Conservation (phyloP, 2,888 invertebrate genomes). For the Aricia artaxerxes region DNA sequence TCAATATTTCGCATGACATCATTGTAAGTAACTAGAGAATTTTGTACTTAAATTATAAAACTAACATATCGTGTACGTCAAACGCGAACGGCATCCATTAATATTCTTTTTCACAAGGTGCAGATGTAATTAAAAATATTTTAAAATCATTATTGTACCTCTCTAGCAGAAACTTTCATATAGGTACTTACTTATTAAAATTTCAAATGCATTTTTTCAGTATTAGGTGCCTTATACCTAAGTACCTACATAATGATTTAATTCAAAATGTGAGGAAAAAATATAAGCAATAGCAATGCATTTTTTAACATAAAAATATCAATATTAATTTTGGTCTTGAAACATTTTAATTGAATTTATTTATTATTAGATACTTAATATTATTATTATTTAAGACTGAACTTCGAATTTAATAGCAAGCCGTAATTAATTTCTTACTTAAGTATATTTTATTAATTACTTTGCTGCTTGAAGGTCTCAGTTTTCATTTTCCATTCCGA, state of each 20-base stretch:
- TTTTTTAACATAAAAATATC: neutral
- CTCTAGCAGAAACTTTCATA: neutral
- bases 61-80: neutral
- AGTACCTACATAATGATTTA: neutral
- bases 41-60: neutral
- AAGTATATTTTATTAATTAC: slow-evolving; percentile 5
- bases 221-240: neutral
- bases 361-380: slow-evolving; percentile 44
- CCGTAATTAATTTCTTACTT: neutral
- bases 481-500: slow-evolving; percentile 8
- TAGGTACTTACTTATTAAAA: neutral
- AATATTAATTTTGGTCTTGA: neutral
- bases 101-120: neutral
- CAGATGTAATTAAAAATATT: neutral
- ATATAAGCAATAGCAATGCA: neutral
- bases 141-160: neutral
- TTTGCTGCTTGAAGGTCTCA: slow-evolving; percentile 8
- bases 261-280: neutral
- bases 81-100: neutral
- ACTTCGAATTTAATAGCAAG: slow-evolving; percentile 46
- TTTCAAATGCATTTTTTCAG: neutral
- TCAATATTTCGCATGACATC: neutral
- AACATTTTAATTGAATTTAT: slow-evolving; percentile 41
- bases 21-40: slow-evolving; percentile 23
- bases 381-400: slow-evolving; percentile 62